phyloP scores from a whole-genome alignment of 2,797 vertebrate species.

The Spinus olivaceus region DNA sequence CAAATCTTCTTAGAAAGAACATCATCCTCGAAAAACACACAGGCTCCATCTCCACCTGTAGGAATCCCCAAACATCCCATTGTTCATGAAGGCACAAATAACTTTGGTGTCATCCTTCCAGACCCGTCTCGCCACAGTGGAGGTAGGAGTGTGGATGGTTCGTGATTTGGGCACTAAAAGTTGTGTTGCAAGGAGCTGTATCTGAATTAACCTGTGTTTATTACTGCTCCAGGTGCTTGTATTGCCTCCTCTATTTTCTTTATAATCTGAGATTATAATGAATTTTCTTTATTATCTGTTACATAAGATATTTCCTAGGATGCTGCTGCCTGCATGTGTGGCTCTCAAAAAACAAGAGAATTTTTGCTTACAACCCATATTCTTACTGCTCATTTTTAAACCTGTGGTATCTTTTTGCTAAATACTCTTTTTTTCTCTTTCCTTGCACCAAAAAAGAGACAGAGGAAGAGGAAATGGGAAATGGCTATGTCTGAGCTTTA shows the following conservation, averaged over 20 bases:
- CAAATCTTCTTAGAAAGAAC: constrained; percentile 70
- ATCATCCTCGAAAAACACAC: constrained; percentile 84
- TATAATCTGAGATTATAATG: not conserved
- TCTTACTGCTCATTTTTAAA: not conserved
- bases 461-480: not conserved
- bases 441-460: not conserved
- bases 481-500: not conserved
- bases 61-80: constrained; percentile 81
- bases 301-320: not conserved
- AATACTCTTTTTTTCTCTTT: not conserved
- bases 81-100: constrained; percentile 80
- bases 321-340: not conserved
- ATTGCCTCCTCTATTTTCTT: not conserved
- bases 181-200: no score
- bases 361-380: accelerated
- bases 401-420: not conserved
- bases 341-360: not conserved
- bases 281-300: not conserved
- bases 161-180: not conserved
- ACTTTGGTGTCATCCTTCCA: constrained; percentile 87
- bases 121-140: constrained; percentile 79
- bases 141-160: constrained; percentile 56
- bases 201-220: not conserved
- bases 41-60: constrained; percentile 78
- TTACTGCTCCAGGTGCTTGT: not conserved